A percentile compares a stretch with the other conserved stretches of the same genome.
phyloP scores from a whole-genome alignment of 2,888 invertebrate genomes.

The Boloria selene region DNA sequence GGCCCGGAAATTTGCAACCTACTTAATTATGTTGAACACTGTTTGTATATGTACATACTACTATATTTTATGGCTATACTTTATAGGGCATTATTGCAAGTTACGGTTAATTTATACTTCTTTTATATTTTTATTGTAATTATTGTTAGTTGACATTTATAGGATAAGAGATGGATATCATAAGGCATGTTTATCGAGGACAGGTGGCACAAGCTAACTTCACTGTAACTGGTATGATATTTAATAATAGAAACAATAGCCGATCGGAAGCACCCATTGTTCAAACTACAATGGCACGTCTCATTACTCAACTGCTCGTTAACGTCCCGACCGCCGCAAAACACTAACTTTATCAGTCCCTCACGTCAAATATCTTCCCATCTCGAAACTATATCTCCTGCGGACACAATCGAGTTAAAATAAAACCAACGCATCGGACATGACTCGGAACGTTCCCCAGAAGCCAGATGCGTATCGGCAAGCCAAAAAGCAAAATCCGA shows the following conservation, averaged over 20 bases:
- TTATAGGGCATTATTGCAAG: neutral
- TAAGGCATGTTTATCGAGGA: constrained; percentile 37
- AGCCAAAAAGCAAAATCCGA: constrained; percentile 67
- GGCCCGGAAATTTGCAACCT: constrained; percentile 62
- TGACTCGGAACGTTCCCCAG: constrained; percentile 55
- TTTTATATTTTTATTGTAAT: neutral
- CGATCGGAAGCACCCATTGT: constrained; percentile 70
- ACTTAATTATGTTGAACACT: constrained; percentile 48
- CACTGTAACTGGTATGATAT: constrained; percentile 50
- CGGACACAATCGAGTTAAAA: constrained; percentile 72
- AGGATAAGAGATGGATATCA: constrained; percentile 22
- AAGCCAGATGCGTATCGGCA: constrained; percentile 77
- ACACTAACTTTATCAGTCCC: constrained; percentile 79
- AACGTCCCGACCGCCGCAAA: constrained; percentile 70
- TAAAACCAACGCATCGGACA: constrained; percentile 59
- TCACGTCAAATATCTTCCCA: constrained; percentile 77
- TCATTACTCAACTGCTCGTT: constrained; percentile 80
- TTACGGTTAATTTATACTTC: neutral
- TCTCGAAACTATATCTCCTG: constrained; percentile 71
- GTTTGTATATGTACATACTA: constrained; percentile 3
- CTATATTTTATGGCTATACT: no score
- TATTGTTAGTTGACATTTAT: constrained; percentile 18
- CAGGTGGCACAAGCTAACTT: constrained; percentile 42
- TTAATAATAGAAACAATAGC: constrained; percentile 78
- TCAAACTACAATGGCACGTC: constrained; percentile 74